Evolutionary conservation across 2,888 invertebrate genomes (phyloP).

Genomic region (Cynaeus angustus): DNA sequence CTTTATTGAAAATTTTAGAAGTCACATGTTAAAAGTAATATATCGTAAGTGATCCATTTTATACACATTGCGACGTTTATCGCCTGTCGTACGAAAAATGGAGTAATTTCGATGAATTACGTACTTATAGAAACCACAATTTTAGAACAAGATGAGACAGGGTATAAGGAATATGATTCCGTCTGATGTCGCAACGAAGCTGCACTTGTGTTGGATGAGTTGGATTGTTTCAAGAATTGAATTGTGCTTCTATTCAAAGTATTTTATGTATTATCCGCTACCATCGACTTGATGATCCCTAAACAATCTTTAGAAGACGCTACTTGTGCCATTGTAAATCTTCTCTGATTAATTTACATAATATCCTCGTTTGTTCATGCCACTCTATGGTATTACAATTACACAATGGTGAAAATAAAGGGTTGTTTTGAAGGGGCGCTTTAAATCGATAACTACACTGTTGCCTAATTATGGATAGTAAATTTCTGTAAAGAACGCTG

Average conservation of each 20-base stretch:
- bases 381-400: not conserved
- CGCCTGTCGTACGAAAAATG: constrained; percentile 6
- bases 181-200: constrained; percentile 30
- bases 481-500: too few species aligned
- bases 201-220: constrained; percentile 27
- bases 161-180: constrained; percentile 36
- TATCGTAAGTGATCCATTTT: constrained; percentile 10
- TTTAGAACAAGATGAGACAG: constrained; percentile 18
- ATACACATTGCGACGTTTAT: constrained; percentile 10
- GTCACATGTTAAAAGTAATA: not conserved
- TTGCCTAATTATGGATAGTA: too few species aligned
- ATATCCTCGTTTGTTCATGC: not conserved
- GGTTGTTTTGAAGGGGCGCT: not conserved
- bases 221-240: constrained; percentile 36
- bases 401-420: not conserved
- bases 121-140: constrained; percentile 32
- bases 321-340: not conserved
- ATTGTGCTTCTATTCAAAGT: constrained; percentile 34
- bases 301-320: constrained; percentile 12
- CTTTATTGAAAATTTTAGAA: constrained; percentile 10
- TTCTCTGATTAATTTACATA: constrained; percentile 10
- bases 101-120: constrained; percentile 24
- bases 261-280: constrained; percentile 24
- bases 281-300: constrained; percentile 18
- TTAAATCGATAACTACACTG: not conserved